phyloP scores from a whole-genome alignment of 1,140 invertebrate genomes.

The Tetranychus cinnabarinus region DNA sequence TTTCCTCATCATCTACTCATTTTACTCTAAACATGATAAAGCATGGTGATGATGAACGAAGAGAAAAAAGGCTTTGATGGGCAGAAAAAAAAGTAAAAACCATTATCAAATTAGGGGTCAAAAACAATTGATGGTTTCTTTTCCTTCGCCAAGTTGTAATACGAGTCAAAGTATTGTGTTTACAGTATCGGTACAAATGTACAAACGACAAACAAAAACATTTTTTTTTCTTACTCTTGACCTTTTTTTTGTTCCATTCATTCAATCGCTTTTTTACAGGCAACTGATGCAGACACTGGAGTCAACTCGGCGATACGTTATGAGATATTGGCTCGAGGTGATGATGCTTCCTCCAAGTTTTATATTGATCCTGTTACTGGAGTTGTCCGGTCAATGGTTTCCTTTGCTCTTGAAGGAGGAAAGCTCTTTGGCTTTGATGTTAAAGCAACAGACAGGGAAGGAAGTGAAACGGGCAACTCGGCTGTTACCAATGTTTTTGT shows the following conservation, averaged over 20 bases:
- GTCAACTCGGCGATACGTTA: constrained; percentile 52
- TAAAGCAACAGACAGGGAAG: constrained; percentile 52
- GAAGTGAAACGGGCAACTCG: constrained; percentile 47
- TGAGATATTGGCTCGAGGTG: constrained; percentile 33
- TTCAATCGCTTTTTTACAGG: constrained; percentile 22
- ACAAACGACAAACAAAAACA: no score
- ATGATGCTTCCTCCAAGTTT: constrained; percentile 40
- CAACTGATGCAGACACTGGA: constrained; percentile 43
- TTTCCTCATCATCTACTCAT: no score
- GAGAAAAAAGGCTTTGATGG: no score
- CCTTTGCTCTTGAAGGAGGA: constrained; percentile 37
- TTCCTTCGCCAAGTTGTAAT: no score
- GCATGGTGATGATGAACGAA: no score
- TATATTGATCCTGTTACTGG: constrained; percentile 45
- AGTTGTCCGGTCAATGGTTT: constrained; percentile 39
- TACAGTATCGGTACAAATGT: no score
- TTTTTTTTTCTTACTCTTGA: not conserved
- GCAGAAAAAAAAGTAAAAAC: no score
- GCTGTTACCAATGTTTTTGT: constrained; percentile 59
- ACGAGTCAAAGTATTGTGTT: no score
- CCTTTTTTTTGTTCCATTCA: not conserved
- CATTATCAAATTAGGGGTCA: no score
- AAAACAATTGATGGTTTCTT: no score
- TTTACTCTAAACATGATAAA: no score
- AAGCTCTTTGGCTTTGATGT: constrained; percentile 59